Percentiles rank a stretch among this genome's conserved stretches.
These are phyloP conservation scores for Patiria miniata DNA, from an alignment of 35 echinoderm and acorn worm species.

Conservation along the genomic window DNA sequence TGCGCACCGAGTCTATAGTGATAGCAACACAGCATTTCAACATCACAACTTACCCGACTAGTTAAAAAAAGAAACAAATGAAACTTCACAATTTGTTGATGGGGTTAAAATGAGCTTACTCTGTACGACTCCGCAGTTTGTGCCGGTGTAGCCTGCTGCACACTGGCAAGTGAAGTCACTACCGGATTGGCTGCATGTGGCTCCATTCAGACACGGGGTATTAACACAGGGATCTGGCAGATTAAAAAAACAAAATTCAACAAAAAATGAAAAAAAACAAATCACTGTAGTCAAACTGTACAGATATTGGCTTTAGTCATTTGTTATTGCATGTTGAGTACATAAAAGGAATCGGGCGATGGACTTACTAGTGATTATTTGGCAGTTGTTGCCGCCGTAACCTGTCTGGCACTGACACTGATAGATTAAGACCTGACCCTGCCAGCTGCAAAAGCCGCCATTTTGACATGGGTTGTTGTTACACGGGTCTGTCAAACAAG, in stretches of 20 bases:
- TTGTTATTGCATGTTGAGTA: neutral
- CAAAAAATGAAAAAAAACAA: neutral
- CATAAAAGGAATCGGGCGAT: neutral
- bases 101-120: neutral
- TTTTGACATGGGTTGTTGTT: slow-evolving; percentile 37
- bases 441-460: slow-evolving; percentile 38
- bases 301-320: neutral
- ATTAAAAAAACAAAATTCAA: neutral
- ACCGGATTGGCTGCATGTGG: neutral
- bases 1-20: too few relatives aligned
- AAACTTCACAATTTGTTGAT: too few relatives aligned
- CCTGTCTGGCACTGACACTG: neutral
- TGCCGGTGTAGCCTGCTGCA: neutral
- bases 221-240: neutral
- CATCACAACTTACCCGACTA: too few relatives aligned
- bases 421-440: slow-evolving; percentile 7
- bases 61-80: too few relatives aligned
- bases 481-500: slow-evolving; percentile 53
- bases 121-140: neutral
- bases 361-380: neutral
- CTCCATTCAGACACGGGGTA: neutral
- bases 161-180: neutral
- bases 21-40: too few relatives aligned
- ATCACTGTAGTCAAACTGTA: neutral
- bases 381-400: neutral